Base-by-base conservation (phyloP, 2,888 invertebrate species). In the Apotomis turbidana region DNA sequence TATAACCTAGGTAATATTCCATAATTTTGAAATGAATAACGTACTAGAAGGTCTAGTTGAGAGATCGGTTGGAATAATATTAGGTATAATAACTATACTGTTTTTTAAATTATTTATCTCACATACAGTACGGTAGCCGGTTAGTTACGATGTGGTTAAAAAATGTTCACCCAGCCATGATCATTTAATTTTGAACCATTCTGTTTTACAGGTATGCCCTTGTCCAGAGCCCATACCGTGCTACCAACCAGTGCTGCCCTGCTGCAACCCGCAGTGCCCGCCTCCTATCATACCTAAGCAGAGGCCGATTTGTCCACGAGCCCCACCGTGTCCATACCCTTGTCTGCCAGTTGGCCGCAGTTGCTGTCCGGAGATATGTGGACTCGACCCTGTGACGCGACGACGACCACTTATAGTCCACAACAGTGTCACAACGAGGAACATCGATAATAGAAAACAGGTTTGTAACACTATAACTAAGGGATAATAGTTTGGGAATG, bases 371-470 rank as follows among this genome's bases (percentile, higher is more conserved):
- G 73, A 84, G n/a, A 66, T 66, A 67, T 89, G 91, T 77, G 78
- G 88, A 74, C 59, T 87, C n/a, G 95, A 95, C 74, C 95, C 95
- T 3, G 94, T 95, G 66, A 94, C 94, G 0, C 90, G 94, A 12
- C 92, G 95, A 75, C 88, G 95, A 75, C 95, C 95, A 3, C 85
- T 95, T 54, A 94, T 95, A 76, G 94, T 94, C 75, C 93, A 94
- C 84, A 94, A 95, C 61, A 93, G 94, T 76, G 89, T 94, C 13
- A 44, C 54, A 27, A 44, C 44, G 12, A 66, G 66, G 46, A 27
- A 57, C 0, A n/a, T 66, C 13, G 66, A 66, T 57, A 66, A 57
- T n/a, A 66, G 66, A 0, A 66, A 9, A 66, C 66, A 66, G 66
- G 66, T 66, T 13, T 46, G 66, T 66, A 41, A 3, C 5, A 9